Evolutionary conservation across 2,888 invertebrate species (phyloP), one percentile per base, ranked within the genome.

Genomic region (Mimachlamys varia): DNA sequence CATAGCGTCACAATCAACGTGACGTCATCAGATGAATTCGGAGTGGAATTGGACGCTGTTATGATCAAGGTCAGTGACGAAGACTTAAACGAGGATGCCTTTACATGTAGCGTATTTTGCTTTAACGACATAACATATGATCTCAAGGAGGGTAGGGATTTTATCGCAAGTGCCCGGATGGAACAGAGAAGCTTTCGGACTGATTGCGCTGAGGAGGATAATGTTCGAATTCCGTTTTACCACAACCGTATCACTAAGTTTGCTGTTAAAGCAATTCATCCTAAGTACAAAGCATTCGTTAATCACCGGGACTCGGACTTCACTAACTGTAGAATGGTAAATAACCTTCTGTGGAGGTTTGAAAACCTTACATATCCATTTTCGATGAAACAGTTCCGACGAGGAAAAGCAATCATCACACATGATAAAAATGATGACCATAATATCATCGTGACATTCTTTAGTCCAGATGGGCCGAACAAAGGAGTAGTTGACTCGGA

Each of bases 401-500:
- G 50, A 17, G 19, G 37, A n/a, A 44, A 87, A 33, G 91, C 92
- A 76, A 76, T 87, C 87, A 4, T 76, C 17, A 27, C 89, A 22
- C 33, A 89, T 49, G 89, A 87, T 38, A 49, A 87, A 19, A 76
- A 88, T 19, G 88, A 87, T 27, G 90, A 87, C 37, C 88, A 90
- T n/a, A 87, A 90, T 37, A 88, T 88, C 33, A 89, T 91, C 13
- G 89, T 58, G 37, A 37, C 91, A 19, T 89, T 90, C 44, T 90
- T 91, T 19, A 88, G 76, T 76, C 88, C 58, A 53, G 88, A 90
- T 38, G 94, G 94, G 13, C 92, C 90, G n/a, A 92, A 89, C 22
- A 90, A 58, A 0, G 95, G 94, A 13, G 91, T 91, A 15, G 92
- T 92, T 19, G 93, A 95, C 88, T 93, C 94, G 13, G 93, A 94